Evolutionary conservation across 2,888 invertebrate genomes (phyloP), one percentile per base, ranked within the genome.

Genomic region (Aelia acuminata): DNA sequence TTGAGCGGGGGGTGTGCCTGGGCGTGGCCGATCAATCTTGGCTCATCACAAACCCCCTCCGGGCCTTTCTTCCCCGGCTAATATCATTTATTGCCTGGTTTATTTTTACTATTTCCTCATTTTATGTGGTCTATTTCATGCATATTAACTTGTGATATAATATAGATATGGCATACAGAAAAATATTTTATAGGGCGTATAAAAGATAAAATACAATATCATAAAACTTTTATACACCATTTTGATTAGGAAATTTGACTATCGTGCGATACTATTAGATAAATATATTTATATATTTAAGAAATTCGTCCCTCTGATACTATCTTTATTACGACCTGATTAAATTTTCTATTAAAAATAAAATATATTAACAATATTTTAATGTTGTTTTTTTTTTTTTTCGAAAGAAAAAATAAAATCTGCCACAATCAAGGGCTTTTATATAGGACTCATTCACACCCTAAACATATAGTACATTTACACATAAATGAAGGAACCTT

Each of bases 1-100:
- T 80, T 26, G 80, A 80, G 80, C 80, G 80, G 13, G 15, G 80
- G 80, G 80, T 80, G 80, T 80, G 80, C 22, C 80, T n/a, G 80
- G 80, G 80, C 80, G 80, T 39, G 80, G 80, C 80, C 80, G 80
- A 80, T 80, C 80, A 80, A 80, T 80, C 80, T 80, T 80, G 22
- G 80, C 80, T 80, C 80, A 80, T 80, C 80, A 80, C 80, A 80
- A 47, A n/a, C 43, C 22, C 43, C 43, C 80, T 43, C 43, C n/a
- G 43, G 80, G 11, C 43, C 43, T 80, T 80, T 80, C 80, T 80
- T 80, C 43, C 3, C 22, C 4, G n/a, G 43, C 80, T 80, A 80
- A 80, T 80, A 80, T 80, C 80, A 80, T 80, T 80, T 80, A 80
- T 80, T 80, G 43, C 43, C 80, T 80, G 26, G 43, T 80, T 80